Percentiles rank a stretch among this genome's conserved stretches.
Evolutionary conservation across 2,797 vertebrate genomes (phyloP).

Genomic region (Rhyacichthys aspro): DNA sequence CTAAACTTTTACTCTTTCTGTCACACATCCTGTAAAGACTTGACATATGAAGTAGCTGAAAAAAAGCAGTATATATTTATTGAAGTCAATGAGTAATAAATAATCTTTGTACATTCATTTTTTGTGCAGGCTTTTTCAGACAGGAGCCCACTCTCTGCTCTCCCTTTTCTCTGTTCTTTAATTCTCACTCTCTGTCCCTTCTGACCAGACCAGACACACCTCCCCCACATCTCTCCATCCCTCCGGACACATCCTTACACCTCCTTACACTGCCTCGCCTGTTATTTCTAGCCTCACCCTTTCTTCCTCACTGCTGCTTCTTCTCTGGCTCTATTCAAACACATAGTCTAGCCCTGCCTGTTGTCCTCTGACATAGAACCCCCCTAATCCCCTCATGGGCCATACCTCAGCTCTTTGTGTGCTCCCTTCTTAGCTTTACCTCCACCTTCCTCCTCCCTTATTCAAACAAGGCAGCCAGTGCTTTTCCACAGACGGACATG

Average conservation of each 20-base stretch:
- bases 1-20: conserved; percentile 32
- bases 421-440: conserved; percentile 62
- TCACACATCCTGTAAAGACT: neutral
- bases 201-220: conserved; percentile 31
- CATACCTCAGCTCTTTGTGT: conserved; percentile 34
- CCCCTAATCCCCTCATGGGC: conserved; percentile 30
- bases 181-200: conserved; percentile 35
- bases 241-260: conserved; percentile 21
- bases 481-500: conserved; percentile 17
- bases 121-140: neutral
- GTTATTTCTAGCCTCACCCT: neutral
- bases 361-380: conserved; percentile 18
- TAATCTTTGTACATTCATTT: neutral
- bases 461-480: conserved; percentile 48
- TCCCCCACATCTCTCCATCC: conserved; percentile 31
- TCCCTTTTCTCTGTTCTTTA: conserved; percentile 29
- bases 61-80: too few species aligned
- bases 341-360: conserved; percentile 6
- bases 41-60: neutral
- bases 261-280: neutral
- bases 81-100: neutral
- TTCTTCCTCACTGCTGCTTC: conserved; percentile 3
- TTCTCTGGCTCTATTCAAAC: conserved; percentile 7
- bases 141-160: neutral
- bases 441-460: conserved; percentile 33